Evolutionary conservation across 2,888 invertebrate species (phyloP).

Genomic region (Drosophila limbata): DNA sequence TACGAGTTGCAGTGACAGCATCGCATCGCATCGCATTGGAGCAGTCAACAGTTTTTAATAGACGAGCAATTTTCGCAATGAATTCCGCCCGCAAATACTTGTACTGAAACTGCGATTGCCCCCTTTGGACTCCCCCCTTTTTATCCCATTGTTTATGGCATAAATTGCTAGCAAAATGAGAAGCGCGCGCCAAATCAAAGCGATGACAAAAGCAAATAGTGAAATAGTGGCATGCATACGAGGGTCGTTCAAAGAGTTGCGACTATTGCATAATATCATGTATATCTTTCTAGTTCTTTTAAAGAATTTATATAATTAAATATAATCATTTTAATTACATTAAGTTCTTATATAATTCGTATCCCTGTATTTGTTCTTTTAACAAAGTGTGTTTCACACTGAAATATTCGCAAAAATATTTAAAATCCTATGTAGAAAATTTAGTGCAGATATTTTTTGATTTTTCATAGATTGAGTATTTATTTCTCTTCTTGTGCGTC

Average conservation of each 20-base stretch:
- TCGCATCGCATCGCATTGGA: slow-evolving; percentile 16
- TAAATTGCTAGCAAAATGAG: slow-evolving; percentile 73
- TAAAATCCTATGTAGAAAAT: neutral
- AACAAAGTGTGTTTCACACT: no score
- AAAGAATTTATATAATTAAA: neutral
- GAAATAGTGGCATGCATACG: slow-evolving; percentile 46
- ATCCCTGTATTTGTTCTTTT: no score
- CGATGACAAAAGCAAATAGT: slow-evolving; percentile 67
- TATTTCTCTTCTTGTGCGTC: no score
- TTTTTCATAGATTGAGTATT: no score
- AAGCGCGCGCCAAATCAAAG: slow-evolving; percentile 70
- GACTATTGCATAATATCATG: neutral
- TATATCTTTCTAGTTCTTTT: neutral
- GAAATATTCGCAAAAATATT: no score
- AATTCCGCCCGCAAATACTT: slow-evolving; percentile 36
- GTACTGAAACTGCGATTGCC: neutral
- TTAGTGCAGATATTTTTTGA: neutral
- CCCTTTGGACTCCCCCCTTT: neutral
- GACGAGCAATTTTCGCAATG: slow-evolving; percentile 53
- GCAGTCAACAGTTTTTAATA: slow-evolving; percentile 64
- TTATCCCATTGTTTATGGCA: slow-evolving; percentile 49
- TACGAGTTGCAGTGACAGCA: slow-evolving; percentile 53
- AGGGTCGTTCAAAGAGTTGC: slow-evolving; percentile 33
- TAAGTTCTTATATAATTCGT: no score
- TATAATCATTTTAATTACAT: neutral